Evolutionary conservation across 2,797 vertebrate species (phyloP), one percentile per base, ranked within the genome.

Genomic region (Anabacerthia variegaticeps): DNA sequence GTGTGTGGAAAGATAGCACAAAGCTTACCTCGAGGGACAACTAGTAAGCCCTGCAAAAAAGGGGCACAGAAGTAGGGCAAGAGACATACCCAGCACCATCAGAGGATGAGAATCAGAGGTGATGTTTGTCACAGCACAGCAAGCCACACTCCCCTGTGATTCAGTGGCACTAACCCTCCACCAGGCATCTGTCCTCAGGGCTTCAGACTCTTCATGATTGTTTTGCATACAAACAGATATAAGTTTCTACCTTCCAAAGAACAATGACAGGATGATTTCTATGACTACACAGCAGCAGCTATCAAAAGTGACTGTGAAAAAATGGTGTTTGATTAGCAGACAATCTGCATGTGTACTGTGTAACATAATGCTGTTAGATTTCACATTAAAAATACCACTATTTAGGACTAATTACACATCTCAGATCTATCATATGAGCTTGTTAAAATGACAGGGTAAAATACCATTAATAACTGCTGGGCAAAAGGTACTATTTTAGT

Each of bases 401-500:
- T 69, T 95, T 32, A 51, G 39, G 36, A 59, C 44, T 55, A 88
- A 66, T 59, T 69, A 62, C 12, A 16, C 23, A 26, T 23, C 58
- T 75, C 21, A 41, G 15, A 22, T 69, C 28, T 76, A 73, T 52
- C 23, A 34, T 12, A 56, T 7, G 9, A n/a, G 34, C 15, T 78
- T 58, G 51, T 52, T 80, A 61, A 71, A 92, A 93, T 83, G 36
- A 67, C 3, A 85, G 54, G 10, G 39, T 32, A 39, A 74, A 61
- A 87, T 6, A 88, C 7, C 18, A 87, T 78, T 44, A 85, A 54
- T 12, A 91, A 88, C 3, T 28, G 34, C 41, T 55, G 30, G 36
- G 22, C 27, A 85, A 92, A 86, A 86, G 12, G 30, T 54, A 48
- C 72, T 96, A 93, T 94, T 95, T 96, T 79, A 58, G 85, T 68